phyloP scores from a whole-genome alignment of 2,797 vertebrate genomes.

The Notamacropus eugenii region DNA sequence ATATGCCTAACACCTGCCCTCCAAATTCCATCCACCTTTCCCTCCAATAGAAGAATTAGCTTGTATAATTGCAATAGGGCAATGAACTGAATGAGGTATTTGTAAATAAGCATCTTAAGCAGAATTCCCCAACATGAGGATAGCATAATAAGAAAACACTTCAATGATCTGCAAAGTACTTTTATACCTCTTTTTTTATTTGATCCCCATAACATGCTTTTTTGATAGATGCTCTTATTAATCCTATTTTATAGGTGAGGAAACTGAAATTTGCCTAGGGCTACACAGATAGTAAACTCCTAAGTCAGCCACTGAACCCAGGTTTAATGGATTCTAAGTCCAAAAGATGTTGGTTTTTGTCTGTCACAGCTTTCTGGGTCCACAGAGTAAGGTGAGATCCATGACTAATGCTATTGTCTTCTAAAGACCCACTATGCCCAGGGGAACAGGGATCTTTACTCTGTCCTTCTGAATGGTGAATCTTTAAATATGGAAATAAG shows the following conservation, averaged over 20 bases:
- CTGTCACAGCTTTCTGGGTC: background rate
- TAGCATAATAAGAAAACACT: background rate
- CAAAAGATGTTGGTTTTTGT: background rate
- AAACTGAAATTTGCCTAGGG: background rate
- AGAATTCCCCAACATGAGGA: background rate
- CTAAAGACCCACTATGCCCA: background rate
- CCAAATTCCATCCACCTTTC: fast-evolving
- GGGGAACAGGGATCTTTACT: background rate
- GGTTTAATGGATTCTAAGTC: background rate
- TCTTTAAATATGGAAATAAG: background rate
- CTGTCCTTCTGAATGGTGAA: background rate
- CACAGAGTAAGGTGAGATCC: background rate
- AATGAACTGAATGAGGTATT: fast-evolving
- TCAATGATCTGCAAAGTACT: background rate
- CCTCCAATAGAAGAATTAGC: background rate
- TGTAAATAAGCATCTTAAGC: background rate
- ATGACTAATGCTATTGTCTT: too few relatives aligned
- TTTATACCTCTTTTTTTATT: background rate
- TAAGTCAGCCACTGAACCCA: background rate
- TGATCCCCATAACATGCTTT: background rate
- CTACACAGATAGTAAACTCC: background rate
- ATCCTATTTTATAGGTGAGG: background rate
- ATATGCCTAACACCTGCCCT: background rate
- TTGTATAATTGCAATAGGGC: fast-evolving
- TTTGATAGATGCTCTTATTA: background rate